These are phyloP conservation scores for Drepanosiphum platanoidis DNA, from an alignment of 2,888 invertebrate species.

Conservation along the genomic window DNA sequence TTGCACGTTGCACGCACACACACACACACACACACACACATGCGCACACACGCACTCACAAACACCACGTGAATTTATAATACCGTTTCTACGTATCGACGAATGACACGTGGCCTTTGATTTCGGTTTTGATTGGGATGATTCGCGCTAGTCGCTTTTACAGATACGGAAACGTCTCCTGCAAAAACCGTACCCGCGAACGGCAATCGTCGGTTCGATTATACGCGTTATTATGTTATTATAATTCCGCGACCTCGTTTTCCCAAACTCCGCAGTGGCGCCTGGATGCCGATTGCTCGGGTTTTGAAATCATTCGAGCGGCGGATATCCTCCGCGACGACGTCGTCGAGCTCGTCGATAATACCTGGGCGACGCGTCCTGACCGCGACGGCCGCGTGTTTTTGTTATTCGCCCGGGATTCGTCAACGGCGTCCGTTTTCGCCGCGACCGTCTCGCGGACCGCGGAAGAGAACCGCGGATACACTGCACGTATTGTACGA, in stretches of 20 bases:
- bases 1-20: conserved; percentile 65
- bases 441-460: too few species aligned
- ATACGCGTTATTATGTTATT: too few species aligned
- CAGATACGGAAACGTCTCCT: not conserved
- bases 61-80: not conserved
- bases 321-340: not conserved
- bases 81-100: too few species aligned
- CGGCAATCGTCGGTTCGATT: not conserved
- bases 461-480: not conserved
- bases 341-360: too few species aligned
- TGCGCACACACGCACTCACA: not conserved
- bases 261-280: too few species aligned
- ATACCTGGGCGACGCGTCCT: too few species aligned
- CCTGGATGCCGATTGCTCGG: not conserved
- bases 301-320: not conserved
- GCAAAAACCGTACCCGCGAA: not conserved
- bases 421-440: not conserved
- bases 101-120: not conserved
- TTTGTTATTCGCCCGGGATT: conserved; percentile 13
- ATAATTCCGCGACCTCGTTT: not conserved
- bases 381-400: not conserved
- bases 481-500: too few species aligned
- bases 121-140: not conserved
- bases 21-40: not conserved
- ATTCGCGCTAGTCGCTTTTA: too few species aligned